Evolutionary conservation across 1,140 invertebrate genomes (phyloP), one percentile per base, ranked within the genome.

Genomic region (Melipona quadrifasciata): DNA sequence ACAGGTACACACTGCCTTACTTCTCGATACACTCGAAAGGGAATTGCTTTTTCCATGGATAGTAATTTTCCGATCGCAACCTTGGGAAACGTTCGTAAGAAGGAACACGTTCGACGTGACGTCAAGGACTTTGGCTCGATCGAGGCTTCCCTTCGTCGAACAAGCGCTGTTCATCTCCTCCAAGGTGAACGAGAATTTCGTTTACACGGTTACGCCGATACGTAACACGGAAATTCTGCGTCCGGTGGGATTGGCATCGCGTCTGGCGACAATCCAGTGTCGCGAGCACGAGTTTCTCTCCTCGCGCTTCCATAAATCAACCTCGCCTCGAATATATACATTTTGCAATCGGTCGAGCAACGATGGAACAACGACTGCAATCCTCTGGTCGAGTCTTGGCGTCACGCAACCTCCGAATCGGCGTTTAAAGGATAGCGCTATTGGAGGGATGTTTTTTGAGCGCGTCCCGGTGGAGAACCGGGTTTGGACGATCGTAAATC

Each of bases 241-340:
- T 84, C 57, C 65, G 19, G 39, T 61, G 79, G 55, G 80, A 47
- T 86, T 89, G 91, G 90, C 88, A 87, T 86, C 82, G 86, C 85
- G 76, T 68, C 83, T 92, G 91, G 91, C 91, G 58, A 27, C 39
- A 55, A 64, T 90, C 90, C 91, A 92, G 91, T 71, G 61, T 74
- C 72, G 74, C 78, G 73, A 80, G 67, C 75, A 47, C n/a, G 31
- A 57, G 53, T 78, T 53, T 61, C 53, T 73, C 34, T 88, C 77
- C 86, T 67, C 68, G 55, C 31, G 65, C 67, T 71, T 39, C 76
- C 75, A 85, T 90, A 86, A 91, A 91, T 91, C 91, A 90, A 70
- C 84, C 39, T 47, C 64, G 27, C 70, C 74, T 84, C 51, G 34
- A 34, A 4, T 16, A 12, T 58, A 39, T 80, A 64, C 10, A 51